Base-by-base conservation (phyloP, 2,888 invertebrate species). In the Hirtodrosophila alboralis region DNA sequence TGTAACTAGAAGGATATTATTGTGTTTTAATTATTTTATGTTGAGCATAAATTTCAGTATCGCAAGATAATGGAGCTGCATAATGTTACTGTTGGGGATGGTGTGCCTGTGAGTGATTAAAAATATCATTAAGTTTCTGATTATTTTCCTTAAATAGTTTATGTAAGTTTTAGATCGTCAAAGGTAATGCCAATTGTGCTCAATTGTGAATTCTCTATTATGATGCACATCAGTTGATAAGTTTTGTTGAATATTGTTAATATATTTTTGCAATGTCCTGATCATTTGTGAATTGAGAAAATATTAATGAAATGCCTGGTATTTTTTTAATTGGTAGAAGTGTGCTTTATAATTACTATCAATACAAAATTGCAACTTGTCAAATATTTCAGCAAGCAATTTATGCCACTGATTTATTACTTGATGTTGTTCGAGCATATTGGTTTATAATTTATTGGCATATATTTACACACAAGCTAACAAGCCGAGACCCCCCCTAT, bases 401-500 rank as follows among this genome's bases (percentile, higher is more conserved):
- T 59, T 47, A 61, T 48, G 33, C 41, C 16, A 5, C 8, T 66
- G 63, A 73, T 85, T 79, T 65, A 83, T 63, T 45, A 57, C 40
- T 53, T 68, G 18, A 34, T 14, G 36, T 30, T 4, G 38, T 10
- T 38, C 8, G 1, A 36, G 57, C 31, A 47, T 41, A 16, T 44
- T 40, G 21, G 34, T 33, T 54, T 13, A 44, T 85, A 73, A 80
- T 86, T 83, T 84, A 86, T 81, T 58, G 36, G 61, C 51, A 64
- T 36, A 64, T 36, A 66, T 70, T 73, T 53, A 56, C 23, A 53
- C 38, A 37, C 36, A 44, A 49, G n/a, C 44, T 16, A 63, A 68
- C 56, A 27, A 52, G 45, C 34, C 38, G 52, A 23, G 31, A 41
- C 31, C 23, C n/a, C 14, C 7, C 52, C 23, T 21, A 21, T 2